These are phyloP conservation scores for Yponomeuta cagnagella DNA, from an alignment of 2,888 invertebrate genomes.

Conservation along the genomic window DNA sequence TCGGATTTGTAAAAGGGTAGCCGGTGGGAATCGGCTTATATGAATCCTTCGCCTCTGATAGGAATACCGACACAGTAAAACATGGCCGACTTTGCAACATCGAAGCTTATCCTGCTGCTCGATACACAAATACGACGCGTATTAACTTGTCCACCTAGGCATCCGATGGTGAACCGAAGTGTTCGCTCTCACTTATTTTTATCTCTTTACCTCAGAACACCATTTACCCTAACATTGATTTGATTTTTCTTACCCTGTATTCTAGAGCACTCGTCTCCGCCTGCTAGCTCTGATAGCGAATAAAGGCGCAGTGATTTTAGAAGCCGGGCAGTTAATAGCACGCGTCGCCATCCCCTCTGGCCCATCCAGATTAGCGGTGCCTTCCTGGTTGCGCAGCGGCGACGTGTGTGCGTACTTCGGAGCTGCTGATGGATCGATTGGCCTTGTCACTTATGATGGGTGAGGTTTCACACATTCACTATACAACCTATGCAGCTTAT, in stretches of 20 bases:
- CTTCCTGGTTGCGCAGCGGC: constrained; percentile 36
- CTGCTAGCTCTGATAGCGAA: constrained; percentile 89
- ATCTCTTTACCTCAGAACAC: no score
- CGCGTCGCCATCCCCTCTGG: constrained; percentile 45
- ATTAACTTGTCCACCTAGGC: no score
- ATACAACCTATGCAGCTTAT: background rate
- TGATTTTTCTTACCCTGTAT: background rate
- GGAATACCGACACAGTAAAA: no score
- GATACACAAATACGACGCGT: no score
- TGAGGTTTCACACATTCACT: constrained; percentile 24
- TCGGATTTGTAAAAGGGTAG: no score
- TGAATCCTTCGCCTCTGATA: no score
- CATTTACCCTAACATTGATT: no score
- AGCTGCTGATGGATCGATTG: constrained; percentile 91
- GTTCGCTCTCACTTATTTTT: no score
- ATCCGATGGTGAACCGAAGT: no score
- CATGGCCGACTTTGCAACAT: no score
- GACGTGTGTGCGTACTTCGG: constrained; percentile 87
- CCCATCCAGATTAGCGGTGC: constrained; percentile 51
- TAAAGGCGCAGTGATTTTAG: constrained; percentile 83
- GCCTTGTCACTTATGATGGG: constrained; percentile 81
- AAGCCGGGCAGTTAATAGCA: constrained; percentile 79
- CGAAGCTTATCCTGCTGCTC: no score
- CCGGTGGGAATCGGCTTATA: no score
- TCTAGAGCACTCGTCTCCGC: constrained; percentile 76